phyloP scores from a whole-genome alignment of 1,140 invertebrate genomes.

The Drosophila burlai region DNA sequence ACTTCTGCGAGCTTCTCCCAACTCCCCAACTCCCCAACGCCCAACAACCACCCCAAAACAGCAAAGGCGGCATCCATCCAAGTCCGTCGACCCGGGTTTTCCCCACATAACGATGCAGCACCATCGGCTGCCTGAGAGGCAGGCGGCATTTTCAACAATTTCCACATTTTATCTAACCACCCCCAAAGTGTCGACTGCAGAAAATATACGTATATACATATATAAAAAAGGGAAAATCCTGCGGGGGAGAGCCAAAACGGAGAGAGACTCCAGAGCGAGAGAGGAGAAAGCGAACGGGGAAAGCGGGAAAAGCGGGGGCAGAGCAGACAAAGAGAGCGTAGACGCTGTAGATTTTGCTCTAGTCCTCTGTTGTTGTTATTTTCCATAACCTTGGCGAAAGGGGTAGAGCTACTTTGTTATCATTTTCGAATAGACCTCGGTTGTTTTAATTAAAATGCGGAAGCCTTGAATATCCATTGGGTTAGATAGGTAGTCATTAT shows the following conservation, averaged over 20 bases:
- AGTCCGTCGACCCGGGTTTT: slow-evolving; percentile 76
- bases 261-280: slow-evolving; percentile 26
- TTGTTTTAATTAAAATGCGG: not conserved
- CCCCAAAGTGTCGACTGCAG: slow-evolving; percentile 81
- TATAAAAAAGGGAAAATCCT: slow-evolving; percentile 72
- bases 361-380: slow-evolving; percentile 53
- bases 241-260: slow-evolving; percentile 43
- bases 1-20: slow-evolving; percentile 7
- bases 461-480: not conserved
- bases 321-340: slow-evolving; percentile 43
- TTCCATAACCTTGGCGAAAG: slow-evolving; percentile 62
- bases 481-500: not conserved
- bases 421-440: slow-evolving; percentile 19
- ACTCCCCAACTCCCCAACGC: slow-evolving; percentile 1
- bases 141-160: slow-evolving; percentile 80
- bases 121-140: slow-evolving; percentile 53
- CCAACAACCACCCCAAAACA: slow-evolving; percentile 58
- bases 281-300: slow-evolving; percentile 9
- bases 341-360: slow-evolving; percentile 55
- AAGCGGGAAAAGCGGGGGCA: slow-evolving; percentile 15
- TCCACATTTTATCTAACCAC: slow-evolving; percentile 83
- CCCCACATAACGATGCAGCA: slow-evolving; percentile 79
- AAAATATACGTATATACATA: slow-evolving; percentile 38
- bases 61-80: slow-evolving; percentile 58
- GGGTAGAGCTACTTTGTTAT: slow-evolving; percentile 50